Conservation (phyloP, 2,888 invertebrate genomes). For the Heteromyza rotundicornis region DNA sequence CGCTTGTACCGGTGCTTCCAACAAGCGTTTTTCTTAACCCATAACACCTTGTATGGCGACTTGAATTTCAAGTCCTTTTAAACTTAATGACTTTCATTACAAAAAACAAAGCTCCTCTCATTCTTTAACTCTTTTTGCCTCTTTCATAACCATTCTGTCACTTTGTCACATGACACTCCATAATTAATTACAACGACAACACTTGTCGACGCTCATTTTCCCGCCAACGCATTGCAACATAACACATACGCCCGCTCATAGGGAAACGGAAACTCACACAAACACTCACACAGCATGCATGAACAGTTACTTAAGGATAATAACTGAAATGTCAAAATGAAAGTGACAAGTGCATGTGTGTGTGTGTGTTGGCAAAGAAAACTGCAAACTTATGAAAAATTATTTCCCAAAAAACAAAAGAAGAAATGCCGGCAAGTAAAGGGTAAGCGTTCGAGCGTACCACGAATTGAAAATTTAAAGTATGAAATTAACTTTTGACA, state of each 20-base stretch:
- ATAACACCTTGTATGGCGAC: no score
- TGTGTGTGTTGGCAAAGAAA: slow-evolving; percentile 6
- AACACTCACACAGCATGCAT: slow-evolving; percentile 19
- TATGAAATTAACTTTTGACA: not conserved
- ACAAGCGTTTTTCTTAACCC: no score
- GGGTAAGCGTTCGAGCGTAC: not conserved
- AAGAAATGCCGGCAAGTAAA: not conserved
- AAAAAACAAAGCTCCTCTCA: no score
- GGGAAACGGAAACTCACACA: not conserved
- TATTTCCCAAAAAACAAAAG: slow-evolving; percentile 6
- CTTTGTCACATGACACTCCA: slow-evolving; percentile 1
- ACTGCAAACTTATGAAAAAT: slow-evolving; percentile 19
- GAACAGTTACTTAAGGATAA: slow-evolving; percentile 30
- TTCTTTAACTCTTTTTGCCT: not conserved
- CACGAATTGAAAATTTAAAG: not conserved
- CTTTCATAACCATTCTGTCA: not conserved
- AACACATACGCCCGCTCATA: not conserved
- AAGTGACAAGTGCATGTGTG: slow-evolving; percentile 24
- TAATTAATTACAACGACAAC: slow-evolving; percentile 1
- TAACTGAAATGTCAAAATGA: slow-evolving; percentile 23
- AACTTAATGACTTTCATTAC: no score
- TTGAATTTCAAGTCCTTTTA: no score
- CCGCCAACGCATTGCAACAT: not conserved
- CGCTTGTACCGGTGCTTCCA: no score
- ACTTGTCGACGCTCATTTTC: slow-evolving; percentile 6